Base-by-base conservation (phyloP, 2,888 invertebrate genomes). In the Sphinx pinastri region DNA sequence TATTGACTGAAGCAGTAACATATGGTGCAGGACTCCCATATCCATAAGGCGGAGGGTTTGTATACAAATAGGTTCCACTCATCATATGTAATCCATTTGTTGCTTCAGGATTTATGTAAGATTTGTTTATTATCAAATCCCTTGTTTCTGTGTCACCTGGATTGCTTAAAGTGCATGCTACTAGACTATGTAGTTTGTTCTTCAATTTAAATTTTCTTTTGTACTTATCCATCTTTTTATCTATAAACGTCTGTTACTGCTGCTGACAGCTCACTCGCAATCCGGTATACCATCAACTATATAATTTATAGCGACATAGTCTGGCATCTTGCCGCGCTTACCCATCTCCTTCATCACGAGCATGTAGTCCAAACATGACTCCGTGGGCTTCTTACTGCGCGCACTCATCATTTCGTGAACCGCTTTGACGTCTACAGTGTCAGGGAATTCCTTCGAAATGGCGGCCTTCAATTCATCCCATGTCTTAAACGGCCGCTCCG, bases 221-320 rank as follows among this genome's bases (percentile, higher is more conserved):
- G 76, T 71, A 0, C 73, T 77, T n/a, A n/a, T n/a, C n/a, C n/a
- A n/a, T n/a, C n/a, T n/a, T n/a, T n/a, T n/a, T n/a, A n/a, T n/a
- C n/a, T n/a, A n/a, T n/a, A n/a, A n/a, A n/a, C n/a, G n/a, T n/a
- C n/a, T n/a, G n/a, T n/a, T n/a, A n/a, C n/a, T n/a, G n/a, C n/a
- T n/a, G n/a, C n/a, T 25, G 0, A 71, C 76, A 1, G 78, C 79
- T 16, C 76, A 79, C 1, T 77, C 75, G 0, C 55, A 16, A 16
- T 55, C 55, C 19, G n/a, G n/a, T 25, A 81, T 80, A 2, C 79
- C 79, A 0, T 80, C 79, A 0, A 80, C 69, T 0, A 80, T 78
- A 45, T 80, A 81, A 2, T 55, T 59, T 77, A 76, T 77, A 0
- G 77, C 75, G 0, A 80, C 77, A 57, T 78, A 78, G 51, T 79